Evolutionary conservation across 2,888 invertebrate species (phyloP), one percentile per base, ranked within the genome.

Genomic region (Spodoptera littoralis): DNA sequence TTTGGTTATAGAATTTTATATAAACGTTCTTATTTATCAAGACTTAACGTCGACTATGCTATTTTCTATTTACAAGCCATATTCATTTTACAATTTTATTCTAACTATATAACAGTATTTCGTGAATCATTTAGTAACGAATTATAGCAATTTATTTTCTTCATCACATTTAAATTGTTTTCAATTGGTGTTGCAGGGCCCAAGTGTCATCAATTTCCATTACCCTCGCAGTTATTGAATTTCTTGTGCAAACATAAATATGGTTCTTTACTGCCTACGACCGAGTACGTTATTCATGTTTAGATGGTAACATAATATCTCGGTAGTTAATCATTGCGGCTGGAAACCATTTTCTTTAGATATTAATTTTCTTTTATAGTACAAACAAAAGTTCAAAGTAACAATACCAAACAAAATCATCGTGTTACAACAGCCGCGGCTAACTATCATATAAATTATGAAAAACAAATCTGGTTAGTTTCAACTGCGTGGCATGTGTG

Each of bases 381-480:
- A 75, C 63, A 80, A 78, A 82, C 79, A 81, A 82, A 82, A 85
- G 82, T 84, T 81, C 82, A 85, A 81, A 81, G 79, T 79, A 82
- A 75, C 73, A 80, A 81, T 75, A 81, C 75, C 70, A 76, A 82
- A 84, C 81, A 84, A 71, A 79, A 81, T 76, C 75, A 69, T 68
- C 63, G 60, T 76, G 77, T 74, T 76, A 75, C 77, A 65, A 76
- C 69, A 72, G 72, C 76, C 70, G 74, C 66, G 69, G 80, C 77
- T 83, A 86, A 85, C 88, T 86, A 86, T 85, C 88, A 83, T 86
- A 90, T 91, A 90, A 91, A 91, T 89, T 90, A 90, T 88, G 84
- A 88, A 88, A 90, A 87, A 86, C 84, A 81, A 81, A 87, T 88
- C 91, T 92, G 92, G 87, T 86, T 88, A 85, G 80, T 86, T 81